Conservation (phyloP, 2,888 invertebrate genomes). For the Lacanobia wlatinum region DNA sequence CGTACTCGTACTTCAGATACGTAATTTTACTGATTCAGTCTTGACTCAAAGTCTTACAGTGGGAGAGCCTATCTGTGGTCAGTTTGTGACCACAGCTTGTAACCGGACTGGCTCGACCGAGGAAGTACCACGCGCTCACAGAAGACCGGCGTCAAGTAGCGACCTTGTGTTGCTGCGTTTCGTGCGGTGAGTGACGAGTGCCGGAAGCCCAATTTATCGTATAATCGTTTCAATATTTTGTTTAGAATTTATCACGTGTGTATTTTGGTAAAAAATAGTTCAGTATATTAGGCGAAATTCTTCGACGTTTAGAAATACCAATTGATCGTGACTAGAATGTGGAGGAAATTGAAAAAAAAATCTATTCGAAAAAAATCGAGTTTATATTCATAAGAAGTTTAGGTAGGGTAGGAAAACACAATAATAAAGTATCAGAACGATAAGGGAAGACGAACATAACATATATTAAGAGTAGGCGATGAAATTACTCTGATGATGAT, state of each 20-base stretch:
- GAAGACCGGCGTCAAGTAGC: neutral
- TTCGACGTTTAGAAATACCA: neutral
- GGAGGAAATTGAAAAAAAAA: neutral
- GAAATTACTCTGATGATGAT: neutral
- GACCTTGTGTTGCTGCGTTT: constrained; percentile 9
- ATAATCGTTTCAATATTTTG: neutral
- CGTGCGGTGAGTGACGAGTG: constrained; percentile 25
- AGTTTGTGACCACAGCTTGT: neutral
- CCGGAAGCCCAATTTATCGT: neutral
- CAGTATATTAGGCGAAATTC: neutral
- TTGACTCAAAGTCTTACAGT: neutral
- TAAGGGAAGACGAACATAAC: neutral
- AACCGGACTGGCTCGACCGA: constrained; percentile 28
- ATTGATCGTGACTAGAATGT: neutral
- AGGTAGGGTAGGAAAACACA: neutral
- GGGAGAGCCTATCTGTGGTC: constrained; percentile 23
- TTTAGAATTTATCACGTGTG: neutral
- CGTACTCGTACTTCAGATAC: neutral
- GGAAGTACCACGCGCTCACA: constrained; percentile 30
- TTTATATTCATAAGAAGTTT: neutral
- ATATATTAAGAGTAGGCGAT: neutral
- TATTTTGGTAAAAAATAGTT: neutral
- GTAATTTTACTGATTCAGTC: neutral
- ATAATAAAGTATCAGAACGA: neutral
- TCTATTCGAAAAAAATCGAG: neutral